Percentiles rank a stretch among this genome's conserved stretches.
Conservation (phyloP, 1,140 invertebrate genomes). For the Drosophila nasuta region DNA sequence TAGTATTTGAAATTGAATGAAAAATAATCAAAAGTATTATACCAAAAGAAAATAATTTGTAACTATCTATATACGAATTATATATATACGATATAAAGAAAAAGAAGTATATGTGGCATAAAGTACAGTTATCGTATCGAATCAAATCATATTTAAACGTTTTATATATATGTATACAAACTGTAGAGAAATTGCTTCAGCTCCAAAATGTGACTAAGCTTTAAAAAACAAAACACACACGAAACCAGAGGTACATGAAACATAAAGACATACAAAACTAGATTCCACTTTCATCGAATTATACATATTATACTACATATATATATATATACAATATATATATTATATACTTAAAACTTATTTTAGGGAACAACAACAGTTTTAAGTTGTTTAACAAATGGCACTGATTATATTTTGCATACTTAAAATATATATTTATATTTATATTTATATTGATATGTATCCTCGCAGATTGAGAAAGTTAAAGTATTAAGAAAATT, state of each 20-base stretch:
- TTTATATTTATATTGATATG: constrained; percentile 6
- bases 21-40: constrained; percentile 55
- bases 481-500: too few relatives aligned
- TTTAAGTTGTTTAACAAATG: constrained; percentile 42
- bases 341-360: constrained; percentile 14
- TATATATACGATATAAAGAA: constrained; percentile 14
- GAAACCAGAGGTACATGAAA: constrained; percentile 27
- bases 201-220: constrained; percentile 46
- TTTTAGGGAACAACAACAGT: constrained; percentile 39
- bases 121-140: constrained; percentile 38
- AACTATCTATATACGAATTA: constrained; percentile 65
- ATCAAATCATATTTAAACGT: constrained; percentile 61
- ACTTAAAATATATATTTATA: constrained; percentile 33
- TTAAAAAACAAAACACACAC: constrained; percentile 25
- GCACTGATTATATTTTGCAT: constrained; percentile 57
- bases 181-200: constrained; percentile 50
- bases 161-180: constrained; percentile 76
- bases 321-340: constrained; percentile 18
- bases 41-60: constrained; percentile 57
- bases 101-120: constrained; percentile 50
- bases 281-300: constrained; percentile 44
- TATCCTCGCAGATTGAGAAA: neutral
- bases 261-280: constrained; percentile 17
- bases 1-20: constrained; percentile 23
- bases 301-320: constrained; percentile 27